Base-by-base conservation (phyloP, 2,888 invertebrate species). In the Diarsia dahlii region DNA sequence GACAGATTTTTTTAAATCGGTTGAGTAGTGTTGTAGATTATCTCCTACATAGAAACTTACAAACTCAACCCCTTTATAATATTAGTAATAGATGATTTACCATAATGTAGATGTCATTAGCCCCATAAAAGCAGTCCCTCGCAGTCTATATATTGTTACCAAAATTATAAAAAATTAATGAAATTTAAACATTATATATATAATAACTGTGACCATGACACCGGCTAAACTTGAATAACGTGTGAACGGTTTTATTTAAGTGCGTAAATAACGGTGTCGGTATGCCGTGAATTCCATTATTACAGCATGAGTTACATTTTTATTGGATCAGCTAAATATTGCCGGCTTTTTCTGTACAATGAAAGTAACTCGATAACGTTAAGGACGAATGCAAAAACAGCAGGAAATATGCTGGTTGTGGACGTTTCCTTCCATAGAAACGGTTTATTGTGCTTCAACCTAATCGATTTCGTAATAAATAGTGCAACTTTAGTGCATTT, bases 151-250 rank as follows among this genome's bases (percentile, higher is more conserved):
- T n/a, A n/a, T 18, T 67, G n/a, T 58, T 28, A 78, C 6, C 28
- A 23, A 70, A 71, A 74, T 76, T 63, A 70, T 78, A 77, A 73
- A 52, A 80, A 77, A n/a, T n/a, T n/a, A n/a, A 77, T 73, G 69
- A 77, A 75, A 78, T 73, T 73, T 65, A 63, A 56, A 64, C 28
- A 34, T 74, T 71, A 74, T 23, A 64, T 66, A n/a, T n/a, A n/a
- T n/a, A n/a, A n/a, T n/a, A 78, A 68, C 39, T 58, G 60, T 71
- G 80, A 73, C 78, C 85, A 50, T 85, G 87, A 81, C 84, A 71
- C 70, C 66, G 45, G 50, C 52, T 70, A 74, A 86, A 79, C 73
- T 76, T 71, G 65, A 74, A 74, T 70, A 83, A 76, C 82, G 77
- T 85, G 87, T 76, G 74, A 84, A 82, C 70, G 63, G 71, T 77